Conservation (phyloP, 53 echinoderm and acorn worm genomes). For the Stichopus horrens region DNA sequence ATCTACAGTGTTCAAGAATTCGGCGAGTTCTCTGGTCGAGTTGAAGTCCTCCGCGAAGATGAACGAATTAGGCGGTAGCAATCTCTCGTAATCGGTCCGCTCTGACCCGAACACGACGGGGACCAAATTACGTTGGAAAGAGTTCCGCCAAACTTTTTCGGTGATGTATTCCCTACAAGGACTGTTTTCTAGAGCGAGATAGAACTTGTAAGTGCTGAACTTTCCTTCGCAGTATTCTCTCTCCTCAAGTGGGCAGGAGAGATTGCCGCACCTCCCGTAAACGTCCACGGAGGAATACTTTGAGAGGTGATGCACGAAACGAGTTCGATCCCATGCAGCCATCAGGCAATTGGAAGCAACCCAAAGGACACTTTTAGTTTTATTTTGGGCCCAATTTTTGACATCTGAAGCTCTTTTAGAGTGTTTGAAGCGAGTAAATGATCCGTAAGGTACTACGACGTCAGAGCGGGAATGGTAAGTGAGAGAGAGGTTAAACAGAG, state of each 20-base stretch:
- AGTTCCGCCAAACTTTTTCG: conserved; percentile 77
- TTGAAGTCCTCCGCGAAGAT: conserved; percentile 74
- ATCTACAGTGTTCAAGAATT: conserved; percentile 12
- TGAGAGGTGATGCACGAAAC: conserved; percentile 5
- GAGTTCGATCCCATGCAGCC: not conserved
- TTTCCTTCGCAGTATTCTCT: not conserved
- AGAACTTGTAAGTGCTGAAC: conserved; percentile 67
- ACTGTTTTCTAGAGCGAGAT: conserved; percentile 75
- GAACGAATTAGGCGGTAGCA: conserved; percentile 76
- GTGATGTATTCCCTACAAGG: conserved; percentile 88
- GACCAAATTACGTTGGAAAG: conserved; percentile 56
- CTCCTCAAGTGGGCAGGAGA: conserved; percentile 51
- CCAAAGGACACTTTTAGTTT: conserved; percentile 28
- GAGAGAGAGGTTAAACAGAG: conserved; percentile 21
- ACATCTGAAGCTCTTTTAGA: not conserved
- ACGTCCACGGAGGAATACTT: conserved; percentile 54
- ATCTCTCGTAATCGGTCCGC: conserved; percentile 62
- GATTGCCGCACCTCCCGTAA: conserved; percentile 65
- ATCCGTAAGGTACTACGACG: conserved; percentile 34
- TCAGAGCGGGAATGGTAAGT: conserved; percentile 29
- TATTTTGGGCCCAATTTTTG: conserved; percentile 26
- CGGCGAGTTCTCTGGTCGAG: conserved; percentile 15
- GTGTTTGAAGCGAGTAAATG: not conserved
- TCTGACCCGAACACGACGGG: conserved; percentile 78
- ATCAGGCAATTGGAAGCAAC: conserved; percentile 25